Evolutionary conservation across 2,888 invertebrate genomes (phyloP).

Genomic region (Caenorhabditis imperialis): DNA sequence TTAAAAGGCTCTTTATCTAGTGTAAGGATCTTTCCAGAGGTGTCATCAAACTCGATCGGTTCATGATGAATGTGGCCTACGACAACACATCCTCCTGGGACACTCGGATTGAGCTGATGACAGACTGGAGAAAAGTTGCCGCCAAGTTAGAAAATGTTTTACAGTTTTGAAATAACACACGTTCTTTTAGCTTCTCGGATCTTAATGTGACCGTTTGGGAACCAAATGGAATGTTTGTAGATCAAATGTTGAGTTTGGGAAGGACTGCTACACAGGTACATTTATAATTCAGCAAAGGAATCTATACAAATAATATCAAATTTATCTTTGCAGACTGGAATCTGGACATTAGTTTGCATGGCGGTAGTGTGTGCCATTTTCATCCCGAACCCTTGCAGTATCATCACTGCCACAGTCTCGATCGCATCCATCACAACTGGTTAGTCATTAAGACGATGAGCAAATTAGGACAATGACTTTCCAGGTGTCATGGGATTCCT

Average conservation of each 20-base stretch:
- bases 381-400: conserved; percentile 74
- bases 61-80: conserved; percentile 74
- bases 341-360: conserved; percentile 75
- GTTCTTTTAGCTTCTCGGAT: conserved; percentile 64
- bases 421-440: conserved; percentile 75
- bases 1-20: too few species aligned
- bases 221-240: conserved; percentile 76
- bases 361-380: conserved; percentile 76
- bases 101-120: conserved; percentile 74
- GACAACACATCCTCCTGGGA: conserved; percentile 74
- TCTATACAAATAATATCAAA: neutral
- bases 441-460: conserved; percentile 7
- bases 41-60: conserved; percentile 58
- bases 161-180: too few species aligned
- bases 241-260: conserved; percentile 76
- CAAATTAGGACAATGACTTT: too few species aligned
- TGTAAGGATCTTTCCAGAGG: conserved; percentile 25
- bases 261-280: conserved; percentile 71
- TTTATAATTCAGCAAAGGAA: neutral
- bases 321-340: conserved; percentile 60
- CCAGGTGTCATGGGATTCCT: conserved; percentile 76
- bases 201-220: conserved; percentile 76
- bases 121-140: conserved; percentile 73
- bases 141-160: conserved; percentile 31
- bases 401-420: conserved; percentile 71